Evolutionary conservation across 2,888 invertebrate genomes (phyloP).

Genomic region (Harpalus rubripes): DNA sequence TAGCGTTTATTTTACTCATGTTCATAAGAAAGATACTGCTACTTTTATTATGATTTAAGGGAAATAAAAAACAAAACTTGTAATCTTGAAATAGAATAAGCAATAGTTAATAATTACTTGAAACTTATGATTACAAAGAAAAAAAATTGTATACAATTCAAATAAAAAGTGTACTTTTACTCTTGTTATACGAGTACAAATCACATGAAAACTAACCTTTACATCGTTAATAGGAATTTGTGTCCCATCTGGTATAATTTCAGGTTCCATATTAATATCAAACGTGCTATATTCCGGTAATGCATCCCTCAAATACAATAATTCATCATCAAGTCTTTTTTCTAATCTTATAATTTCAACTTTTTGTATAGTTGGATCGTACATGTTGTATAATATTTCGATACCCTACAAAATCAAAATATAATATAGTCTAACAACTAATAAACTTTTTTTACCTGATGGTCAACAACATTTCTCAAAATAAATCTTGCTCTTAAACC

Average conservation of each 20-base stretch:
- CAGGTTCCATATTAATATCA: conserved; percentile 93
- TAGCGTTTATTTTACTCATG: too few relatives aligned
- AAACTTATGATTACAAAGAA: too few relatives aligned
- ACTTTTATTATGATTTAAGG: too few relatives aligned
- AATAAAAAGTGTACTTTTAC: too few relatives aligned
- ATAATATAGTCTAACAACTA: not conserved
- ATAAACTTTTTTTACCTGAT: conserved; percentile 78
- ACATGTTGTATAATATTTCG: conserved; percentile 90
- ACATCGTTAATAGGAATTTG: conserved; percentile 89
- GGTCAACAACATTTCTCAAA: conserved; percentile 95
- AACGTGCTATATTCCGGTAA: conserved; percentile 95
- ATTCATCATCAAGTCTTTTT: conserved; percentile 93
- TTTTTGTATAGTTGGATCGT: conserved; percentile 94
- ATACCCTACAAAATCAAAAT: conserved; percentile 75
- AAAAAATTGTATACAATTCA: not conserved
- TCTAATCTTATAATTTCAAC: conserved; percentile 95
- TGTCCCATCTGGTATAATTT: conserved; percentile 87
- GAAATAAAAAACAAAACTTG: too few relatives aligned
- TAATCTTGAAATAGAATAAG: too few relatives aligned
- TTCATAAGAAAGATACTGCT: too few relatives aligned
- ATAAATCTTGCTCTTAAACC: conserved; percentile 93
- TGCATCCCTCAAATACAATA: conserved; percentile 94
- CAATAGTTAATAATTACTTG: too few relatives aligned
- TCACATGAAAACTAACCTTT: conserved; percentile 76
- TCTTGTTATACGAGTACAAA: too few relatives aligned